A percentile compares a stretch with the other conserved stretches of the same genome.
Conservation (phyloP, 2,888 invertebrate genomes). For the Ephialtes manifestator region DNA sequence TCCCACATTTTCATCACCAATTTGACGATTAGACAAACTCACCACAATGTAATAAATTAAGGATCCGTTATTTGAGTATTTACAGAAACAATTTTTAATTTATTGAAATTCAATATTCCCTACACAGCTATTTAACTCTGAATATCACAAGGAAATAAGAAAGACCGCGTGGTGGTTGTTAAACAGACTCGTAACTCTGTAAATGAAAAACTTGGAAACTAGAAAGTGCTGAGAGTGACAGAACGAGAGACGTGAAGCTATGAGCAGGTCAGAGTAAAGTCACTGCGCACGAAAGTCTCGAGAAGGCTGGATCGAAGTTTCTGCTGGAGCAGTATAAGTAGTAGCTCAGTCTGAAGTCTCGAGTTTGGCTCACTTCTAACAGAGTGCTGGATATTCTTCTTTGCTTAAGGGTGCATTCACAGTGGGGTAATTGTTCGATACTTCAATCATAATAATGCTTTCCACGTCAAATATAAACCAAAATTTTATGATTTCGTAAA, state of each 20-base stretch:
- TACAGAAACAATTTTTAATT: neutral
- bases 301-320: constrained; percentile 28
- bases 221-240: neutral
- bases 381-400: constrained; percentile 1
- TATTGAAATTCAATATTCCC: neutral
- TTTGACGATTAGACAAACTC: neutral
- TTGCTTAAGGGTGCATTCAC: constrained; percentile 5
- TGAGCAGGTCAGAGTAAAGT: neutral
- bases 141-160: neutral
- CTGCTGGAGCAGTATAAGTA: neutral
- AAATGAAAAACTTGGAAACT: neutral
- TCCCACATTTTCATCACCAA: neutral
- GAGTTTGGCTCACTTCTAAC: constrained; percentile 27
- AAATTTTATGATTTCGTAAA: no score
- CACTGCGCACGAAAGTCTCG: constrained; percentile 14
- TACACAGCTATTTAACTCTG: neutral
- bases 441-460: neutral
- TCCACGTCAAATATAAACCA: no score
- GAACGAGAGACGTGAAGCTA: neutral
- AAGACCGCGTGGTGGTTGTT: neutral
- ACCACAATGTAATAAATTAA: neutral
- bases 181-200: neutral
- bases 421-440: neutral
- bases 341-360: neutral
- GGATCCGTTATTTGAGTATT: neutral